Base-by-base conservation (phyloP, 2,797 vertebrate species). In the Melanotaenia nigrans region DNA sequence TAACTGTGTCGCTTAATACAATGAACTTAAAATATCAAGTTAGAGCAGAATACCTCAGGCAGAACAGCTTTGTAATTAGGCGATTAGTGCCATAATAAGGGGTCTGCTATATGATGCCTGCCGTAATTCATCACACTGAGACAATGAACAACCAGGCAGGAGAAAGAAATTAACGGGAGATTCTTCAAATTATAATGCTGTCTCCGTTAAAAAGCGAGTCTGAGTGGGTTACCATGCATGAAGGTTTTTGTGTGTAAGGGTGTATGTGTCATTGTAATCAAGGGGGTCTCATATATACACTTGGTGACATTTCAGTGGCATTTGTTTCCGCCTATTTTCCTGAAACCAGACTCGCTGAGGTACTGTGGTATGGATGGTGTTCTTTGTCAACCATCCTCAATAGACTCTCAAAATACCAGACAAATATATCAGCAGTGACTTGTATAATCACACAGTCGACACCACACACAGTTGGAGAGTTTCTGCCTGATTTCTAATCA, bases 301-400 rank as follows among this genome's bases (percentile, higher is more conserved):
- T 58, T 61, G 0, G 63, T 78, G 75, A 75, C 84, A 85, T 88
- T 87, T 85, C 67, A 81, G 65, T 66, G 73, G 53, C 69, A 77
- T 88, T 87, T 85, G 69, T 69, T 73, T 78, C 75, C 73, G 79
- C 60, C 57, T 77, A 73, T 83, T 77, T 57, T 66, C 40, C n/a
- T 35, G 49, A n/a, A 77, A 62, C 28, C 57, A 22, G 61, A 40
- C 40, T 16, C 69, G 61, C 61, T 35, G 61, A 73, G 53, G 64
- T 69, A 40, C 59, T 47, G 56, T 24, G 63, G 55, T 66, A 30
- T 65, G 53, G 68, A 78, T 25, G 59, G 25, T 25, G 70, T 66
- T 60, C 78, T 75, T 66, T 61, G 61, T 87, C 40, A 30, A 36
- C 49, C 8, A 49, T 54, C 38, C 16, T 78, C 47, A 79, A 62